Conservation (phyloP, 2,797 vertebrate species). For the Gallinago solitaria region DNA sequence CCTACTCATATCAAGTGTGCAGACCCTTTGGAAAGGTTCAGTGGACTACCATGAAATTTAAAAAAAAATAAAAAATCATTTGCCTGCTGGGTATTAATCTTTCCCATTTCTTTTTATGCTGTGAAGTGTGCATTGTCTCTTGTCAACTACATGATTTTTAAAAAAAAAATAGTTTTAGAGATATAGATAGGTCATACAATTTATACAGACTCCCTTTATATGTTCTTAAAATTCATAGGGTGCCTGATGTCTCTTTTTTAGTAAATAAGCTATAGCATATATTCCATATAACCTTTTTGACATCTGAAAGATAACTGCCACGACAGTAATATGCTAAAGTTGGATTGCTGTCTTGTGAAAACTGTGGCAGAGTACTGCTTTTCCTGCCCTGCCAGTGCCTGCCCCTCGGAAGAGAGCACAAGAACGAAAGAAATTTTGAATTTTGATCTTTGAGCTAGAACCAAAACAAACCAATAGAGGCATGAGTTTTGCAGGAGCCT, state of each 20-base stretch:
- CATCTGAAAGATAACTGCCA: background rate
- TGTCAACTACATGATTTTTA: background rate
- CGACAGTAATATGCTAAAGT: background rate
- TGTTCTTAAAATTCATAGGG: background rate
- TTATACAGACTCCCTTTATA: background rate
- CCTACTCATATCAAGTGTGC: background rate
- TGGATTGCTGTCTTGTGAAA: background rate
- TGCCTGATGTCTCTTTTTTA: background rate
- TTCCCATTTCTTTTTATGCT: background rate
- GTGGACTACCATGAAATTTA: background rate
- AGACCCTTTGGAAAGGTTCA: background rate
- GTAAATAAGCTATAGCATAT: background rate
- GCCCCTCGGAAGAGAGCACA: background rate
- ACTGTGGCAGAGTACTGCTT: background rate
- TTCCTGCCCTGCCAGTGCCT: background rate
- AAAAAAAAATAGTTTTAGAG: background rate
- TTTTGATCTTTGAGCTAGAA: background rate
- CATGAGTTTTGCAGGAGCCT: background rate
- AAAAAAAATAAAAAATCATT: background rate
- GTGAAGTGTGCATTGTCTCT: background rate
- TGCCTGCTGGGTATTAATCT: background rate
- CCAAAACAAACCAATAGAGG: background rate
- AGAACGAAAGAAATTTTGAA: background rate
- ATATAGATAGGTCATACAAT: background rate
- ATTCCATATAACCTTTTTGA: background rate